Conservation (phyloP, 2,113 vertebrate genomes). For the Apteryx mantelli region DNA sequence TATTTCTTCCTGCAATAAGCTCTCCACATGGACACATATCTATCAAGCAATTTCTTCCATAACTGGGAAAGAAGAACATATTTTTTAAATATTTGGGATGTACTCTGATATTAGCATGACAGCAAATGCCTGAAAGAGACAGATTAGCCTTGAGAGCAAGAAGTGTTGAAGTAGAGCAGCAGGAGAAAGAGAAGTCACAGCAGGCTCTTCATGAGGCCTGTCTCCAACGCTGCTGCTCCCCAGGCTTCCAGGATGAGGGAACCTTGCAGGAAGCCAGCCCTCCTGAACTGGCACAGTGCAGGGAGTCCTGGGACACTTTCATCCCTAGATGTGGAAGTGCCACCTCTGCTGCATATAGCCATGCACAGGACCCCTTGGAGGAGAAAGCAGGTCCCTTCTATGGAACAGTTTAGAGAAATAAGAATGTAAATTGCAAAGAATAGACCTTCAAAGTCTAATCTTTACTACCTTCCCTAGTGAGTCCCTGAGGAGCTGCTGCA, state of each 20-base stretch:
- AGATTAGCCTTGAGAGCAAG: not conserved
- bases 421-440: not conserved
- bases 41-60: not conserved
- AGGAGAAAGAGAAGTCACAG: not conserved
- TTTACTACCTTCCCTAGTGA: not conserved
- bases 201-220: too few species aligned
- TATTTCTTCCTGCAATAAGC: not conserved
- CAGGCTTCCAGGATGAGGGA: not conserved
- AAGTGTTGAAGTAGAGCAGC: not conserved
- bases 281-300: not conserved
- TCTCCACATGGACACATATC: not conserved
- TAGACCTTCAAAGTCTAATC: too few species aligned
- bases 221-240: not conserved
- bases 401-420: not conserved
- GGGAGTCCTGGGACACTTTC: not conserved
- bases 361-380: not conserved
- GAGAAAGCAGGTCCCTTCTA: not conserved
- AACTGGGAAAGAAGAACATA: not conserved
- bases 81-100: not conserved
- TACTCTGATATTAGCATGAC: not conserved
- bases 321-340: not conserved
- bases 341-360: not conserved
- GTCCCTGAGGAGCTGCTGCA: not conserved
- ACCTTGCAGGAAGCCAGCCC: not conserved
- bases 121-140: not conserved